phyloP scores from a whole-genome alignment of 2,113 vertebrate genomes.

The Odontesthes bonariensis region DNA sequence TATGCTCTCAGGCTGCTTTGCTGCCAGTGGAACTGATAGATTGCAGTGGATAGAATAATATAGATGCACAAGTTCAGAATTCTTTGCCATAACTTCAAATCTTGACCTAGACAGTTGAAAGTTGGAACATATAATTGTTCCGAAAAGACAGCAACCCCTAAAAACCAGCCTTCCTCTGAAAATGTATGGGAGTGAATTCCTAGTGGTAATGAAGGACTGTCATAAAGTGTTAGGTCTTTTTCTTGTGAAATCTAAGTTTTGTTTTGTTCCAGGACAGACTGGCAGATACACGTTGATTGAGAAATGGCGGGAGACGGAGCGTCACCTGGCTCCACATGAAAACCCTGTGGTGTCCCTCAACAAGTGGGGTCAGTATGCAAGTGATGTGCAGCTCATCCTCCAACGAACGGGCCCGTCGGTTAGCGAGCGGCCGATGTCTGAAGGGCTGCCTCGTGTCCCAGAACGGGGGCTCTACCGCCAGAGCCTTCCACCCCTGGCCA shows the following conservation, averaged over 20 bases:
- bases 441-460: slow-evolving; percentile 85
- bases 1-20: neutral
- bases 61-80: too few species aligned
- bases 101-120: too few species aligned
- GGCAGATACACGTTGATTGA: slow-evolving; percentile 95
- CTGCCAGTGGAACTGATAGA: neutral
- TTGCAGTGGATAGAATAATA: too few species aligned
- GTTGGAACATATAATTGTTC: too few species aligned
- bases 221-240: slow-evolving; percentile 10
- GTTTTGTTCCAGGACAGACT: slow-evolving; percentile 86
- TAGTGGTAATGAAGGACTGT: neutral
- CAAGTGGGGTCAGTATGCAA: slow-evolving; percentile 97
- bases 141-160: too few species aligned
- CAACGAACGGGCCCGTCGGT: slow-evolving; percentile 91
- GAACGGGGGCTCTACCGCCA: slow-evolving; percentile 92
- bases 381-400: slow-evolving; percentile 94
- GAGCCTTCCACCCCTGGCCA: slow-evolving; percentile 92
- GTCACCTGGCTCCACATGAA: slow-evolving; percentile 92
- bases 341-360: slow-evolving; percentile 95
- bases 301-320: slow-evolving; percentile 95
- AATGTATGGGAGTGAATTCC: too few species aligned
- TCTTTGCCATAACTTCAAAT: too few species aligned
- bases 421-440: slow-evolving; percentile 90
- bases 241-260: neutral
- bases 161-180: too few species aligned